phyloP scores from a whole-genome alignment of 2,888 invertebrate species.

The Pardosa pseudoannulata region DNA sequence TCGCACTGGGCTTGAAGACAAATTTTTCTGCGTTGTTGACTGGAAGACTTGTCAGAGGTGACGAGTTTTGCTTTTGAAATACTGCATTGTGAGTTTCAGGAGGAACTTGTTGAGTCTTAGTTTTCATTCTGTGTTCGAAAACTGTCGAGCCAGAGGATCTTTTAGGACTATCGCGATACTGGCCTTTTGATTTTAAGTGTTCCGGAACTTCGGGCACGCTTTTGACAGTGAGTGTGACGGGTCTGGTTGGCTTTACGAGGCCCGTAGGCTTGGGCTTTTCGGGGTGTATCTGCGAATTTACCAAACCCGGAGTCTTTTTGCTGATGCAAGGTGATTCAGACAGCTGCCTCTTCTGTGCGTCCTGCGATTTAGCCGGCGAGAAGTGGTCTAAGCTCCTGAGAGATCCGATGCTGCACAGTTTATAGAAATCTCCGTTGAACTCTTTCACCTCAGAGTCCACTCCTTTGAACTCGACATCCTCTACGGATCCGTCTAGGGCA shows the following conservation, averaged over 20 bases:
- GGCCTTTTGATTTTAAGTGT: background rate
- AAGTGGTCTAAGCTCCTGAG: constrained; percentile 77
- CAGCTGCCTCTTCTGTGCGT: constrained; percentile 13
- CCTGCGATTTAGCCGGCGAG: constrained; percentile 22
- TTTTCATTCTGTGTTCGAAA: constrained; percentile 24
- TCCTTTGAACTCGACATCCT: constrained; percentile 72
- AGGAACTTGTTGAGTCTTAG: constrained; percentile 49
- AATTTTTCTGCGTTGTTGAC: constrained; percentile 1
- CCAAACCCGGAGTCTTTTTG: background rate
- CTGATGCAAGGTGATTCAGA: constrained; percentile 18
- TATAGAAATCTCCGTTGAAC: constrained; percentile 88
- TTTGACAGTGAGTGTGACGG: constrained; percentile 30
- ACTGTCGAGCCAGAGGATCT: background rate
- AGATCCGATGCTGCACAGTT: constrained; percentile 88
- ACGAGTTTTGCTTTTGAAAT: background rate
- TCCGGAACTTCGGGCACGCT: constrained; percentile 42
- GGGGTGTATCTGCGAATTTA: background rate
- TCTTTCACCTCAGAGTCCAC: constrained; percentile 78
- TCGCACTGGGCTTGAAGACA: constrained; percentile 18
- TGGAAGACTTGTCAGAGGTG: background rate
- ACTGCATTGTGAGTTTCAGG: constrained; percentile 1
- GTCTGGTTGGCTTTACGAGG: constrained; percentile 56
- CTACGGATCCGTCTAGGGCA: constrained; percentile 30
- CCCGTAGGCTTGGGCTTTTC: constrained; percentile 60
- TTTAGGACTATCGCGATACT: background rate